Evolutionary conservation across 2,113 vertebrate species (phyloP), one percentile per base, ranked within the genome.

Genomic region (Rostratula benghalensis): DNA sequence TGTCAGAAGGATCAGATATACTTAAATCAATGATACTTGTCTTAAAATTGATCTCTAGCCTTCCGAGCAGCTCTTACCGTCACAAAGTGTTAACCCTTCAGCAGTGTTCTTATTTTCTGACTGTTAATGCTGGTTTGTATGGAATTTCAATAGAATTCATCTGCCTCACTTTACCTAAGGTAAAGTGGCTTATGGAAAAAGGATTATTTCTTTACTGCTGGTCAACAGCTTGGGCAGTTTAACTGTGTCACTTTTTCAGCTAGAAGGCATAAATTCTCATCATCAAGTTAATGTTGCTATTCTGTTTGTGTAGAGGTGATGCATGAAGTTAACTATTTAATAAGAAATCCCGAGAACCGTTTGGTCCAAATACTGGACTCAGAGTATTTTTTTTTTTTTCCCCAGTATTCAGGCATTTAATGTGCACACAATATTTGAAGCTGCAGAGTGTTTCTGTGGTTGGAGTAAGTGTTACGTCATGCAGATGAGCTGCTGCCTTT

Each of bases 151-250:
- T 45, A 41, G 51, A 48, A 56, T 45, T 43, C 39, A n/a, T 21
- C 13, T 0, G 2, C 64, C 15, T 80, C 0, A 0, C 10, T 65
- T 93, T 88, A 28, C 17, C 0, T 67, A 13, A 89, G 30, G 10
- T 80, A 48, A 54, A 20, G 57, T 33, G 41, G 30, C 12, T 85
- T 70, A 28, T 46, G 39, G n/a, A 63, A 24, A 45, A 91, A 88
- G 24, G 30, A 79, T 19, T 45, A 2, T 24, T 75, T 1, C 30
- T 50, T 57, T 10, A 22, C 39, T 93, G 88, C 68, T 64, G 5
- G 57, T 81, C 73, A 67, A 39, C 39, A 70, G 79, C 56, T 77
- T 83, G n/a, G 37, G 16, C 69, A 51, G 46, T 77, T 88, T n/a
- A 60, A 46, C n/a, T 85, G 43, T 78, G n/a, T 76, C 22, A 23